Base-by-base conservation (phyloP, 37 sponge, comb jelly and placozoan genomes). In the Cliona cf. orientalis region DNA sequence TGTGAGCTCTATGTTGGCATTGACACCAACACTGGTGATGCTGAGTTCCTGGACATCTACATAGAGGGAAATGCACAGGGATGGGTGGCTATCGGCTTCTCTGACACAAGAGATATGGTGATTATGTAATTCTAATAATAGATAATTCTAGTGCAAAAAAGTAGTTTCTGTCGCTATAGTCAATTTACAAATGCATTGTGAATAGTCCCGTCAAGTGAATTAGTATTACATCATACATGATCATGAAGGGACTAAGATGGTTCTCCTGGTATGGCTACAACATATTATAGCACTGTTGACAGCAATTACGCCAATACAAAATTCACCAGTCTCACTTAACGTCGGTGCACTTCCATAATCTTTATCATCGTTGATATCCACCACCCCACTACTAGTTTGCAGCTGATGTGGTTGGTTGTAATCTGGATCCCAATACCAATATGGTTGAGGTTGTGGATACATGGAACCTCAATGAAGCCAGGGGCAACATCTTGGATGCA, bases 71-170 rank as follows among this genome's bases (percentile, higher is more conserved):
- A 28, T 9, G 74, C 76, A 1, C 42, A 37, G 21, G 78, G 80
- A 1, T 90, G 91, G 91, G 57, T 90, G 36, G 91, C 91, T 45
- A 42, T 90, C 34, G 91, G 91, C 26, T 85, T 90, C 72, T 81
- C 86, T 58, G 60, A 34, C 2, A 28, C 60, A 9, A 60, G 43
- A 46, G 70, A 33, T 40, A 70, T 80, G 70, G 81, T 80, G n/a
- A n/a, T n/a, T n/a, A n/a, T n/a, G n/a, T n/a, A n/a, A n/a, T n/a
- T n/a, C n/a, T n/a, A n/a, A n/a, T n/a, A n/a, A n/a, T n/a, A n/a
- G n/a, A n/a, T n/a, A n/a, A n/a, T n/a, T n/a, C n/a, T n/a, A n/a
- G n/a, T n/a, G n/a, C n/a, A n/a, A n/a, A n/a, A n/a, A n/a, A n/a
- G n/a, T n/a, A n/a, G n/a, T n/a, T n/a, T n/a, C n/a, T n/a, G n/a